Percentiles rank a stretch among this genome's conserved stretches.
phyloP scores from a whole-genome alignment of 2,113 vertebrate genomes.

The Nicator chloris region DNA sequence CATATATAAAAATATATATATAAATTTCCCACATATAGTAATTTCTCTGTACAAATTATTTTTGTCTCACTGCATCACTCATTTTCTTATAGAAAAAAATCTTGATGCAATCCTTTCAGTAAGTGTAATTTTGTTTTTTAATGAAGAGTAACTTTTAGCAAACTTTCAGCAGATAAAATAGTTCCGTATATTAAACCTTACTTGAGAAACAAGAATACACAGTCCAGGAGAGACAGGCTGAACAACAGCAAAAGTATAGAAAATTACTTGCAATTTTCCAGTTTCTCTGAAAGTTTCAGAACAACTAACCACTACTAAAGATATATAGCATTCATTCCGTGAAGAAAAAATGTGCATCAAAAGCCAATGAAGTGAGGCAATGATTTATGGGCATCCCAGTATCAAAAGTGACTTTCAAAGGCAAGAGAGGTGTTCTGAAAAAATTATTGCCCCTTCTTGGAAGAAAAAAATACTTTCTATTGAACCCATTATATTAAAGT shows the following conservation, averaged over 20 bases:
- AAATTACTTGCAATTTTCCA: not conserved
- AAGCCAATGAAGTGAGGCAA: conserved; percentile 20
- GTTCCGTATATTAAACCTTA: not conserved
- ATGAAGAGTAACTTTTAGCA: not conserved
- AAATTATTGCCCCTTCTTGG: not conserved
- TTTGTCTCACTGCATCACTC: not conserved
- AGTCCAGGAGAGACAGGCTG: not conserved
- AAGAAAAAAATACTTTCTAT: not conserved
- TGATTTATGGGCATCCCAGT: conserved; percentile 22
- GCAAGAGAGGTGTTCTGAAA: not conserved
- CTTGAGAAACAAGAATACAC: not conserved
- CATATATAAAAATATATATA: not conserved
- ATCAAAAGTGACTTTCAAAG: conserved; percentile 28
- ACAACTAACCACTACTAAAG: not conserved
- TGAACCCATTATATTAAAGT: not conserved
- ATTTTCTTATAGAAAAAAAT: not conserved
- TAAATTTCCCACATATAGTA: not conserved
- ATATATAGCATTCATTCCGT: not conserved
- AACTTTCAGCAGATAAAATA: not conserved
- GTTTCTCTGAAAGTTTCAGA: conserved; percentile 13
- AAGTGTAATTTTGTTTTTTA: not conserved
- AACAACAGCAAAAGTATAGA: not conserved
- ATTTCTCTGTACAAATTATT: not conserved
- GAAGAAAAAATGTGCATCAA: conserved; percentile 34
- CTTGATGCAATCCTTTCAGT: not conserved